Conservation (phyloP, 1,140 invertebrate species). For the Drosophila sulfurigaster region DNA sequence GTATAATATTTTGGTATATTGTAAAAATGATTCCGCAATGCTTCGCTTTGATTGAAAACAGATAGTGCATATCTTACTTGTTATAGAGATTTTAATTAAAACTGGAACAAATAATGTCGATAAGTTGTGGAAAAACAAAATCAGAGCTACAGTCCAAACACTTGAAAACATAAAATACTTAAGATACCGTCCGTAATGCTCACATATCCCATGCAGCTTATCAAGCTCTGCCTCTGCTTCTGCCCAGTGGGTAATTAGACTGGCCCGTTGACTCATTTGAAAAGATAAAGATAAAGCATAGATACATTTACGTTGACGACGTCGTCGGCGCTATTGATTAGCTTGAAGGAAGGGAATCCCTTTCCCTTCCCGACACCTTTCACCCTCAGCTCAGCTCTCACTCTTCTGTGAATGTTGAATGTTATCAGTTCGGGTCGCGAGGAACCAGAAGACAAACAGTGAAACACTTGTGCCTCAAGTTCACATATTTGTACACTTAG, state of each 20-base stretch:
- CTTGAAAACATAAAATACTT: constrained; percentile 9
- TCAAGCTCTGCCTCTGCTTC: constrained; percentile 7
- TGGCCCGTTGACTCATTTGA: constrained; percentile 14
- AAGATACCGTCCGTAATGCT: constrained; percentile 17
- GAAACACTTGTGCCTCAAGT: constrained; percentile 74
- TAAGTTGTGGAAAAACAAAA: constrained; percentile 15
- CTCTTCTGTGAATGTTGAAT: not conserved
- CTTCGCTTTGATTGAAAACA: too few relatives aligned
- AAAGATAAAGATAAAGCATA: constrained; percentile 28
- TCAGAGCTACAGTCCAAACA: constrained; percentile 9
- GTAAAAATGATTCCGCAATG: too few relatives aligned
- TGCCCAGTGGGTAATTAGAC: constrained; percentile 35
- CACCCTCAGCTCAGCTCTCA: not conserved
- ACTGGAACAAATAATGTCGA: not conserved
- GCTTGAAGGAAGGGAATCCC: constrained; percentile 1
- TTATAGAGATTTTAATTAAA: not conserved
- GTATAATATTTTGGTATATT: too few relatives aligned
- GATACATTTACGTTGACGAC: not conserved
- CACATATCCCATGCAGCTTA: constrained; percentile 22
- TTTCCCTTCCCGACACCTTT: not conserved
- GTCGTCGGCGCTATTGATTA: constrained; percentile 40
- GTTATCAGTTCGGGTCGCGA: constrained; percentile 33
- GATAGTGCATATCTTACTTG: too few relatives aligned
- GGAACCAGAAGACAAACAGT: constrained; percentile 44
- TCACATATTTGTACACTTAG: constrained; percentile 60